Conservation (phyloP, 2,113 vertebrate genomes). For the Oxyruncus cristatus region DNA sequence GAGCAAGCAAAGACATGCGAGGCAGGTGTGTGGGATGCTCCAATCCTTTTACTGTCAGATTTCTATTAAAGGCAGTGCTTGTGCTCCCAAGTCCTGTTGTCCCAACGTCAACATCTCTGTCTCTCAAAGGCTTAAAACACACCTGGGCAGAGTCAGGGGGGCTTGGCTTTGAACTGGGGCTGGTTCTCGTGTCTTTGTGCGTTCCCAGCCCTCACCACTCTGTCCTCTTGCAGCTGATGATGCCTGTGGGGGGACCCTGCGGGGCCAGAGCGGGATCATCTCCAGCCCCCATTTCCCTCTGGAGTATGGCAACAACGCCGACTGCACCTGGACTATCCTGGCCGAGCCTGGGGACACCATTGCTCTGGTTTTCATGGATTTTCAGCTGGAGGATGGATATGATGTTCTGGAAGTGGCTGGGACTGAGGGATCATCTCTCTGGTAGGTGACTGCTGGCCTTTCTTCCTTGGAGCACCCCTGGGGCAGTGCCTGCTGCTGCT, state of each 20-base stretch:
- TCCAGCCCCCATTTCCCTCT: slow-evolving; percentile 93
- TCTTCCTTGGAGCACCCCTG: accelerated
- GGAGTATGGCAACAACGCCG: slow-evolving; percentile 94
- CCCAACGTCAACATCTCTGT: no score
- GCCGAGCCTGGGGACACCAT: slow-evolving; percentile 98
- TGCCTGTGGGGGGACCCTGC: slow-evolving; percentile 92
- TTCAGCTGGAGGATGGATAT: slow-evolving; percentile 95
- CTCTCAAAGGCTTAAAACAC: no score
- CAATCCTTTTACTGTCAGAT: background rate
- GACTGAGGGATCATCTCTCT: slow-evolving; percentile 93
- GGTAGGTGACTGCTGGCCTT: slow-evolving; percentile 75
- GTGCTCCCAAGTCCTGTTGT: background rate
- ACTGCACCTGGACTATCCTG: slow-evolving; percentile 98
- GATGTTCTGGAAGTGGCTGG: slow-evolving; percentile 96
- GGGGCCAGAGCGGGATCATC: slow-evolving; percentile 95
- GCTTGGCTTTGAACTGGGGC: background rate
- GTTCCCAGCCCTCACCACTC: background rate
- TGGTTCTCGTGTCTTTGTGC: background rate
- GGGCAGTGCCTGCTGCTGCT: accelerated
- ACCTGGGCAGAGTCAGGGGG: no score
- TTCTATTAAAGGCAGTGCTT: background rate
- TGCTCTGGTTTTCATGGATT: slow-evolving; percentile 94
- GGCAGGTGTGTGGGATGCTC: background rate
- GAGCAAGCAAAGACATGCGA: accelerated
- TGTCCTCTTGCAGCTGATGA: slow-evolving; percentile 77